phyloP scores from a whole-genome alignment of 2,797 vertebrate species.

The Mergus octosetaceus region DNA sequence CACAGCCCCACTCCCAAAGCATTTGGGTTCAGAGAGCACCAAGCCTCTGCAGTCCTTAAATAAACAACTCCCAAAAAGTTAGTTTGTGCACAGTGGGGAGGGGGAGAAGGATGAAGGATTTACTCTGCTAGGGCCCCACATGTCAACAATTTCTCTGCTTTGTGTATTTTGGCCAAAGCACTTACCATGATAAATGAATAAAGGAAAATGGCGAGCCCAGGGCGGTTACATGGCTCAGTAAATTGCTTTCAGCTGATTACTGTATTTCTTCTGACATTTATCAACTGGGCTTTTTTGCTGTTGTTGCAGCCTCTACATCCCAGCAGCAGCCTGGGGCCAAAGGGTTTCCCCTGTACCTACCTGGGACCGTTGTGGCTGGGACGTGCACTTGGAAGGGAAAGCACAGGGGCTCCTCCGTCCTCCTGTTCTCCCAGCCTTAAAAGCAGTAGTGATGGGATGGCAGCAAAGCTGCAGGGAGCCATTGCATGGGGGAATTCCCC shows the following conservation, averaged over 20 bases:
- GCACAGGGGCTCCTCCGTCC: neutral
- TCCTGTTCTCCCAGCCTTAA: neutral
- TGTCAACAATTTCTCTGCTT: slow-evolving; percentile 98
- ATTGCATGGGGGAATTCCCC: neutral
- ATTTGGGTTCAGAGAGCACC: slow-evolving; percentile 80
- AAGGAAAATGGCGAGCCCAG: slow-evolving; percentile 91
- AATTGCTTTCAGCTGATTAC: slow-evolving; percentile 98
- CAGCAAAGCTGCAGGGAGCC: neutral
- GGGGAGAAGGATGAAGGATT: slow-evolving; percentile 85
- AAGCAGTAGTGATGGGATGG: neutral
- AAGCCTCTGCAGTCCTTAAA: slow-evolving; percentile 85
- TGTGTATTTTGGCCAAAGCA: slow-evolving; percentile 97
- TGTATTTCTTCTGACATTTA: slow-evolving; percentile 92
- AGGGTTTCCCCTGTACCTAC: neutral
- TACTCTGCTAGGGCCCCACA: slow-evolving; percentile 90
- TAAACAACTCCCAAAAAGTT: slow-evolving; percentile 86
- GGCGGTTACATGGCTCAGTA: slow-evolving; percentile 86
- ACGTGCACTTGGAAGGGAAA: neutral
- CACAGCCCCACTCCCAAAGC: slow-evolving; percentile 76
- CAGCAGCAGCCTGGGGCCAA: neutral
- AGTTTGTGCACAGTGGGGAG: slow-evolving; percentile 80
- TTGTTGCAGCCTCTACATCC: slow-evolving; percentile 34
- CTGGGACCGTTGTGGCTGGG: neutral
- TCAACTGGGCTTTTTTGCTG: slow-evolving; percentile 85
- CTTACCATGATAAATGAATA: slow-evolving; percentile 97